Conservation (phyloP, 2,113 vertebrate genomes). For the Python bivittatus region DNA sequence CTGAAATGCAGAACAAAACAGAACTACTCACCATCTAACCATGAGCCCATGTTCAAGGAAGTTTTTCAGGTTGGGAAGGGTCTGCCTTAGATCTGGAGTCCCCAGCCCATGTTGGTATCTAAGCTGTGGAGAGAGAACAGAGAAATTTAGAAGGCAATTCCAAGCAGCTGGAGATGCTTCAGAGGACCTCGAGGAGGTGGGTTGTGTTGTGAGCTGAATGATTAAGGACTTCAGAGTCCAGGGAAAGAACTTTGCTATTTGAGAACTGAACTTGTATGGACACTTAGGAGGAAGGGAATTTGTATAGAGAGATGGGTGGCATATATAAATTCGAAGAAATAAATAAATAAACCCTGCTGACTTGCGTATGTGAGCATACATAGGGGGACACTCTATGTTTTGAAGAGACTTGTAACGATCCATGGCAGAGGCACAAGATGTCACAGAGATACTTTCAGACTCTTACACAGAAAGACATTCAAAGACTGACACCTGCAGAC, state of each 20-base stretch:
- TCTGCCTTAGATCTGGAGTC: constrained; percentile 94
- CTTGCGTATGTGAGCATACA: too few species aligned
- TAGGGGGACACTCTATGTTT: background rate
- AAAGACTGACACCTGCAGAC: too few species aligned
- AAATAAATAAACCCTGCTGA: too few species aligned
- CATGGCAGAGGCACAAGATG: background rate
- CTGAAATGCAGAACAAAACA: background rate
- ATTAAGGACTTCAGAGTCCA: background rate
- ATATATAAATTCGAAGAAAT: too few species aligned
- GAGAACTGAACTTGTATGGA: background rate
- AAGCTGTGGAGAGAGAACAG: constrained; percentile 77
- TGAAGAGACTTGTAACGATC: background rate
- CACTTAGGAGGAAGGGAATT: background rate
- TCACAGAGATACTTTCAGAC: background rate
- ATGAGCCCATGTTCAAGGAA: constrained; percentile 95
- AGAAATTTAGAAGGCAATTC: background rate
- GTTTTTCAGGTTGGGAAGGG: constrained; percentile 96
- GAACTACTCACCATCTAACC: constrained; percentile 91
- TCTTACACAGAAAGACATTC: background rate
- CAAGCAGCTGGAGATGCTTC: too few species aligned
- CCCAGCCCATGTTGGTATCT: constrained; percentile 94
- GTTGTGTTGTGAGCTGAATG: background rate
- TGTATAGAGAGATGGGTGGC: too few species aligned
- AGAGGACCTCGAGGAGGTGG: background rate
- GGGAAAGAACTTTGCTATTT: background rate